Base-by-base conservation (phyloP, 2,888 invertebrate genomes). In the Brassicogethes aeneus region DNA sequence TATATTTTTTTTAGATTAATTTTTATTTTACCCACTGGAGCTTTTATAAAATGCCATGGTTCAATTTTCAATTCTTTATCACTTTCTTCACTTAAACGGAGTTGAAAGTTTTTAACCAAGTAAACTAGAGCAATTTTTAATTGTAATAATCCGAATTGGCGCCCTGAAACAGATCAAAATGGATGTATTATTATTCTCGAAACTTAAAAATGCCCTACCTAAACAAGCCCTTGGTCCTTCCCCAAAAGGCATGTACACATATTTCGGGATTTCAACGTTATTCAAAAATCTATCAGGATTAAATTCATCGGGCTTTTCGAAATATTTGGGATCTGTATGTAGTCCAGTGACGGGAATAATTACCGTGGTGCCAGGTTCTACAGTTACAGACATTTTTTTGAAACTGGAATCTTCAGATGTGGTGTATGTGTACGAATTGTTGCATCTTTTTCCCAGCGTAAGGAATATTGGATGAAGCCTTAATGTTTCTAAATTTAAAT, bases 261-360 rank as follows among this genome's bases (percentile, higher is more conserved):
- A 60, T 30, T 57, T 62, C 12, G 49, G 51, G 3, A 55, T 42
- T 7, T 52, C 49, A 2, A 10, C 54, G 39, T 61, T 60, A 1
- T 56, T 55, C 2, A 51, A 51, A 53, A 69, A 69, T 15, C 69
- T 48, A 16, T 66, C 66, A 0, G 70, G 70, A 44, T 63, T 59
- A 47, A 65, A 71, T 40, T 53, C 53, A 12, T 63, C 53, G 0
- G 70, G 70, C 15, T 68, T 56, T 2, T 65, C 60, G 43, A 59
- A 70, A 53, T 62, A 62, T 34, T 63, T 54, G 1, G 57, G 51
- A 49, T 70, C 66, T 14, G 44, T 52, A 30, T 70, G 70, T 1
- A 71, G 35, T 0, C 53, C 61, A 29, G 48, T 43, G 0, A 60
- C 31, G 1, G 69, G 65, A 3, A 70, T 47, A 2, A 56, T 34